Evolutionary conservation across 2,797 vertebrate genomes (phyloP).

Genomic region (Danio aesculapii): DNA sequence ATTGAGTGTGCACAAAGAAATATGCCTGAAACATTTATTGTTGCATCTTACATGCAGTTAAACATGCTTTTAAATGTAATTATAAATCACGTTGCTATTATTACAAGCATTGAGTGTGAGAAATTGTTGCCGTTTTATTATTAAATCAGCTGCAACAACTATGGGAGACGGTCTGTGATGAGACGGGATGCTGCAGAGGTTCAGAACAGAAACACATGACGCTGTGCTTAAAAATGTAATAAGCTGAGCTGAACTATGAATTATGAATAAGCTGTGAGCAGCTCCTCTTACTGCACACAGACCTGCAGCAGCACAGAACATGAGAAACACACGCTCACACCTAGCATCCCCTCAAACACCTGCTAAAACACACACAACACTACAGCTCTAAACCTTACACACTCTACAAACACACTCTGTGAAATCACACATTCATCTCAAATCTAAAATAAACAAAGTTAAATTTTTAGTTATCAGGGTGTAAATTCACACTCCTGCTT

Average conservation of each 20-base stretch:
- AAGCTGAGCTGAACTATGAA: conserved; percentile 50
- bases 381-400: not conserved
- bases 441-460: not conserved
- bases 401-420: not conserved
- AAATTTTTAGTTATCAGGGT: not conserved
- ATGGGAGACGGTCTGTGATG: conserved; percentile 3
- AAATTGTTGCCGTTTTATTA: not conserved
- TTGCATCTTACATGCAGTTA: too few species aligned
- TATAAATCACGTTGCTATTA: not conserved
- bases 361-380: not conserved
- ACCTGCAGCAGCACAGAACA: conserved; percentile 24
- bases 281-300: conserved; percentile 51
- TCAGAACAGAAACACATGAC: conserved; percentile 23
- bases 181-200: conserved; percentile 1
- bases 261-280: conserved; percentile 51
- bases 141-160: conserved; percentile 1
- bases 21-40: not conserved
- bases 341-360: not conserved
- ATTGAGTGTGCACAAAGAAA: not conserved
- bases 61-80: not conserved
- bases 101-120: not conserved
- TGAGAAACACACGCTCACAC: not conserved
- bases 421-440: not conserved
- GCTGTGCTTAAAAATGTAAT: conserved; percentile 45
- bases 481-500: not conserved